Conservation (phyloP, 2,113 vertebrate genomes). For the Albula goreensis region DNA sequence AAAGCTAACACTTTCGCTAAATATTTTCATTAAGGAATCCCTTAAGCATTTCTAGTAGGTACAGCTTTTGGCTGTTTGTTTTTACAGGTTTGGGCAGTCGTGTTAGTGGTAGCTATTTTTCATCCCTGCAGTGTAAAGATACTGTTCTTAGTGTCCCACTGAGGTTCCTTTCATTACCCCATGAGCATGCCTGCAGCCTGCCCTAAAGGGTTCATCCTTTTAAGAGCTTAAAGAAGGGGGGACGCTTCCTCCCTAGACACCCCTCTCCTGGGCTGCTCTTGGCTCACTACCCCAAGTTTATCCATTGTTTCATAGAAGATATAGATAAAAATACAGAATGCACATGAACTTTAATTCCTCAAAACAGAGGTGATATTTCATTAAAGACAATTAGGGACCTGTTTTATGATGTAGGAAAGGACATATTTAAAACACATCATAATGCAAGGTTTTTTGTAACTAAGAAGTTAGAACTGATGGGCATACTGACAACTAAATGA, state of each 20-base stretch:
- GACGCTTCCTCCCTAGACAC: conserved; percentile 4
- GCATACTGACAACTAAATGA: background rate
- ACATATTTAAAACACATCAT: too few relatives aligned
- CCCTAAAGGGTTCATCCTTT: conserved; percentile 48
- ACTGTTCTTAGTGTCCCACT: conserved; percentile 38
- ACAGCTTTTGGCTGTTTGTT: background rate
- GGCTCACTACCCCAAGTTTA: conserved; percentile 31
- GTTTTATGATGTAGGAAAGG: too few relatives aligned
- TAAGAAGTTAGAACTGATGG: background rate
- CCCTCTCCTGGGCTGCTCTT: conserved; percentile 26
- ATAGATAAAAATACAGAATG: background rate
- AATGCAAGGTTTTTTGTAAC: too few relatives aligned
- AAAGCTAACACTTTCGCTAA: background rate
- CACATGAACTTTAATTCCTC: background rate
- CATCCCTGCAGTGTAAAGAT: conserved; percentile 26
- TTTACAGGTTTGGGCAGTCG: conserved; percentile 3
- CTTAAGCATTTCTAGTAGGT: background rate
- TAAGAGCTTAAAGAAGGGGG: conserved; percentile 38
- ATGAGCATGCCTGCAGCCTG: conserved; percentile 48
- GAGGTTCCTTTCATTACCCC: conserved; percentile 44
- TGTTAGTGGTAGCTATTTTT: conserved; percentile 28
- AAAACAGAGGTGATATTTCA: background rate
- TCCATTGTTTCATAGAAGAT: conserved; percentile 30
- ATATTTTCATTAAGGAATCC: background rate
- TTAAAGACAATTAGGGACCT: too few relatives aligned